These are phyloP conservation scores for Scatophagus argus DNA, from an alignment of 2,113 vertebrate species.

Conservation along the genomic window DNA sequence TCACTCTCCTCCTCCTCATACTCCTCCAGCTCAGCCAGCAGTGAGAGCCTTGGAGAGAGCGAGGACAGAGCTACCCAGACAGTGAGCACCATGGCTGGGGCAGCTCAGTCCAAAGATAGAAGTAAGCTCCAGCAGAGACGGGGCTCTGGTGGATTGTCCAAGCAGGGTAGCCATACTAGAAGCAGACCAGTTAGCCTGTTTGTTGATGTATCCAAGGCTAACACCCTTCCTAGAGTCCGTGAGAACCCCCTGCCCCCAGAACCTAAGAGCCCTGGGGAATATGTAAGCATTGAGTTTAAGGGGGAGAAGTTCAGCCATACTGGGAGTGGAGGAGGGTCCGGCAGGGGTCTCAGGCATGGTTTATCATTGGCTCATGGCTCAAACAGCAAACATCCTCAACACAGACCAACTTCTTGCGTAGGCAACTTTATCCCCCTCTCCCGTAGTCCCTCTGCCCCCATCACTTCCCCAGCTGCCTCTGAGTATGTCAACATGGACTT, in stretches of 20 bases:
- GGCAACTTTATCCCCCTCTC: conserved; percentile 78
- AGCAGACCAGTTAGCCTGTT: conserved; percentile 82
- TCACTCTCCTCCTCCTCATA: conserved; percentile 85
- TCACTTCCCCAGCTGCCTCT: conserved; percentile 71
- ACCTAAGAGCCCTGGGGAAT: conserved; percentile 85
- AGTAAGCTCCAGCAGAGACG: conserved; percentile 70
- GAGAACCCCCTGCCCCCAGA: conserved; percentile 77
- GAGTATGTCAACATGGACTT: conserved; percentile 87
- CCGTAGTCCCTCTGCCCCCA: conserved; percentile 72
- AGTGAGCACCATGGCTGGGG: conserved; percentile 38
- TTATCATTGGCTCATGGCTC: conserved; percentile 68
- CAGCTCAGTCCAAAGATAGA: conserved; percentile 65
- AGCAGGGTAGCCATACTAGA: conserved; percentile 68
- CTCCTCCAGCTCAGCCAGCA: conserved; percentile 87
- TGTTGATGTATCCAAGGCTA: conserved; percentile 85
- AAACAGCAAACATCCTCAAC: conserved; percentile 64
- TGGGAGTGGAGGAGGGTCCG: conserved; percentile 47
- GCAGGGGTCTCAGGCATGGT: conserved; percentile 63
- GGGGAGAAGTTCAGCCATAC: conserved; percentile 56
- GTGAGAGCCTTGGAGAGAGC: conserved; percentile 85
- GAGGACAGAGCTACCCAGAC: conserved; percentile 74
- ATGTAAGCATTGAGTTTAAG: conserved; percentile 84
- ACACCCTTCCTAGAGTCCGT: conserved; percentile 83
- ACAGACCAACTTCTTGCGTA: conserved; percentile 78
- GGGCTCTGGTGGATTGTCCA: conserved; percentile 67